Evolutionary conservation across 2,113 vertebrate genomes (phyloP), one percentile per base, ranked within the genome.

Genomic region (Onychorhynchus coronatus): DNA sequence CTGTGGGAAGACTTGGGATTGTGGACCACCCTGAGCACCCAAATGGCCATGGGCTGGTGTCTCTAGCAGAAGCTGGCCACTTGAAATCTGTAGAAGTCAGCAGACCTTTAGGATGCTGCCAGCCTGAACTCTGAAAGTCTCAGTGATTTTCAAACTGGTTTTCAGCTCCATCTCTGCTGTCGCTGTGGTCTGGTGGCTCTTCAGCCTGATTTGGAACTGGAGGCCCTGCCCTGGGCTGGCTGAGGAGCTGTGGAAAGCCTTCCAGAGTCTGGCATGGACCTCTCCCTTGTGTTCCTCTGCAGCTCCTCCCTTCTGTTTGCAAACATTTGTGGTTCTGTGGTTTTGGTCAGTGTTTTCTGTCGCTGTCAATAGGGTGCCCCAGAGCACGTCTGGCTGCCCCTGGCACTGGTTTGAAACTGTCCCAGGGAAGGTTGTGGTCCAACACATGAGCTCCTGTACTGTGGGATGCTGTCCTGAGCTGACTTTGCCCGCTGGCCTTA

Each of bases 1-100:
- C 6, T 4, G 22, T 1, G 5, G 47, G 75, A 58, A 62, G 52
- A 31, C 24, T 28, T 1, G 0, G 25, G 61, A 5, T 19, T 22
- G 31, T 31, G 58, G 86, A 72, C 67, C 62, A 58, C n/a, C 42
- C 37, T 47, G 50, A 74, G 73, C 47, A 80, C 68, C 37, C 44
- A n/a, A 7, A 65, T 8, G 47, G 50, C 68, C 28, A 1, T 2
- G 14, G 71, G 78, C 63, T 80, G 39, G 14, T 6, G 20, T 65
- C 31, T 79, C 37, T 13, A 18, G 49, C 33, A 76, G 67, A 37
- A 73, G 82, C 37, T 73, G 71, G 28, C 46, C 61, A 10, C 37
- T 37, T 21, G 13, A 10, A 37, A 39, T 22, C 56, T 73, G 27
- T 9, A 55, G 39, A 21, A 63, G 15, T 42, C 81, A 75, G 77